Evolutionary conservation across 2,888 invertebrate genomes (phyloP), one percentile per base, ranked within the genome.

Genomic region (Mimas tiliae): DNA sequence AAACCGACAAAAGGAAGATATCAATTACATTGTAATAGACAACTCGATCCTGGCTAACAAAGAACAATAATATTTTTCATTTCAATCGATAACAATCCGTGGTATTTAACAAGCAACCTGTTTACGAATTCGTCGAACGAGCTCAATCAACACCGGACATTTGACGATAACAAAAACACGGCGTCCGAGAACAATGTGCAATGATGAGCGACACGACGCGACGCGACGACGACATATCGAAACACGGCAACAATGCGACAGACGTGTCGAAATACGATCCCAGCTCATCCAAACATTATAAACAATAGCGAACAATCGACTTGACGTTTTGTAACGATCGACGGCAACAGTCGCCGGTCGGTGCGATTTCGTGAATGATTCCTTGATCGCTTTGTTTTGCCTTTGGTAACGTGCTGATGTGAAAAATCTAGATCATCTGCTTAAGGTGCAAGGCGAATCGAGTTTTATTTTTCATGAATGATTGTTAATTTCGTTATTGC

Each of bases 261-360:
- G 65, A 72, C 71, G 79, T 87, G 85, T 81, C 81, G 88, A 84
- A 88, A 90, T 80, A 74, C 75, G 83, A 88, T 81, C 79, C 81
- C 77, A 75, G 72, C 77, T 80, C 77, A 77, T 81, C 80, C 75
- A 75, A 82, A 82, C 74, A 73, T 80, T 72, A 65, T 69, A 69
- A 80, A 84, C 84, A 85, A 85, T 85, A 73, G 77, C 64, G 67
- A 48, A 65, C 62, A 64, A 63, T 64, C 42, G 51, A 63, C 16
- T 42, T 62, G 16, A 52, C 34, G 62, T 65, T 65, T 67, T 64
- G 65, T 65, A 66, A 66, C 45, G 21, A 38, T 38, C n/a, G 9
- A n/a, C 33, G 34, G 19, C 48, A 55, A 16, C 33, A n/a, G n/a
- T 53, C 53, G 34, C 16, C 33, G 34, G n/a, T 33, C 53, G 34